These are phyloP conservation scores for Daptonema setosum DNA, from an alignment of 2,888 invertebrate genomes.

Conservation along the genomic window DNA sequence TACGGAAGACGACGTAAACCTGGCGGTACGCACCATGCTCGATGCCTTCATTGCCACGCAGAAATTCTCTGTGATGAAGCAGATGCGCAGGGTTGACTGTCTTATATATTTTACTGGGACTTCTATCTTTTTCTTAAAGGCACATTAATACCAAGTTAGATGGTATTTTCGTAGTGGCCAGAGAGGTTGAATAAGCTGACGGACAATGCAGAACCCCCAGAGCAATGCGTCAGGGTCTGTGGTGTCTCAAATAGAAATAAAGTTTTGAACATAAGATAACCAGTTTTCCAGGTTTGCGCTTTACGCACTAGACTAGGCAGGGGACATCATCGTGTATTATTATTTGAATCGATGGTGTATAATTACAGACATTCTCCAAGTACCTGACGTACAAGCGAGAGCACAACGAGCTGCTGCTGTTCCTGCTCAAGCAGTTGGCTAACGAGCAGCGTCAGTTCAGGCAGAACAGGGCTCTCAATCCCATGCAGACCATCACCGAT, in stretches of 20 bases:
- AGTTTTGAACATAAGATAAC: no score
- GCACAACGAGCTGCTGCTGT: slow-evolving; percentile 80
- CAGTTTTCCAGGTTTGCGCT: no score
- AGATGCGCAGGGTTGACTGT: slow-evolving; percentile 57
- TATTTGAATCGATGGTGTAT: neutral
- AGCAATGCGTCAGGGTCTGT: no score
- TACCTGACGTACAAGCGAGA: slow-evolving; percentile 81
- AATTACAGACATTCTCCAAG: slow-evolving; percentile 61
- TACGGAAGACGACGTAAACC: slow-evolving; percentile 75
- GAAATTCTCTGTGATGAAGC: slow-evolving; percentile 88
- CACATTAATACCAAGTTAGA: no score
- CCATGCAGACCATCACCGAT: slow-evolving; percentile 28
- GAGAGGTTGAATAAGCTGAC: no score
- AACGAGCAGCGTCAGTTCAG: slow-evolving; percentile 16
- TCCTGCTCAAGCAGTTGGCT: slow-evolving; percentile 63
- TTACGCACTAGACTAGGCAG: no score
- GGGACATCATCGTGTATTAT: no score
- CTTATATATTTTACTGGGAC: neutral
- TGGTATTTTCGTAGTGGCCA: no score
- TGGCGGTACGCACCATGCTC: slow-evolving; percentile 85
- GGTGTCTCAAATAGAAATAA: no score
- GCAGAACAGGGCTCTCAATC: slow-evolving; percentile 8
- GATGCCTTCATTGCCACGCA: slow-evolving; percentile 97
- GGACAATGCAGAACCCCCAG: no score
- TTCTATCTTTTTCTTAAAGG: neutral